phyloP scores from a whole-genome alignment of 2,888 invertebrate genomes.

The Drosophila siamana region DNA sequence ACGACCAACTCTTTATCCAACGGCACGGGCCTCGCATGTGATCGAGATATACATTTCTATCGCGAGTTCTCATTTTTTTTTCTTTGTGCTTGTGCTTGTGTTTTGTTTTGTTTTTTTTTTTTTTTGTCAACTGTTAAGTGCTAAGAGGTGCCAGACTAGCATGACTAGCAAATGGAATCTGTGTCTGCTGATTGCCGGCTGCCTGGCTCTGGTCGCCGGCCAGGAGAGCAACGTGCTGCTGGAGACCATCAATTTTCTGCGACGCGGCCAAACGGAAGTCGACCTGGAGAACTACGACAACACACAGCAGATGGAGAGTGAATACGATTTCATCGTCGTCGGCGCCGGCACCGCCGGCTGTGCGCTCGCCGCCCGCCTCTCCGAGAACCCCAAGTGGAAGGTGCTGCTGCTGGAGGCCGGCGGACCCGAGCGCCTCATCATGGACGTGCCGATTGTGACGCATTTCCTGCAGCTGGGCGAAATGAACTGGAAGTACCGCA shows the following conservation, averaged over 20 bases:
- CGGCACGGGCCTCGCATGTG: slow-evolving; percentile 68
- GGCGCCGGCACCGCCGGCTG: slow-evolving; percentile 94
- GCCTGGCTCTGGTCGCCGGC: slow-evolving; percentile 22
- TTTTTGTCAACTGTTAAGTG: slow-evolving; percentile 3
- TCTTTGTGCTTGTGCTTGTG: background rate
- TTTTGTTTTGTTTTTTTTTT: slow-evolving; percentile 4
- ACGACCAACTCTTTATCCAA: slow-evolving; percentile 5
- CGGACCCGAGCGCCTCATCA: slow-evolving; percentile 89
- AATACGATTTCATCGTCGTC: slow-evolving; percentile 92
- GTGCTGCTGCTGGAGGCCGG: slow-evolving; percentile 91
- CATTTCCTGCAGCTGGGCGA: slow-evolving; percentile 89
- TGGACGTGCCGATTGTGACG: slow-evolving; percentile 91
- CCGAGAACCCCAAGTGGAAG: slow-evolving; percentile 89
- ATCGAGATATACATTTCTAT: background rate
- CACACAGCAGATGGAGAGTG: slow-evolving; percentile 77
- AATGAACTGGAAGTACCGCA: slow-evolving; percentile 93
- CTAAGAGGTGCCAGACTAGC: slow-evolving; percentile 17
- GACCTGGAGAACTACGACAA: slow-evolving; percentile 83
- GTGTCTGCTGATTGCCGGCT: slow-evolving; percentile 27
- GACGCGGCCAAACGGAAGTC: slow-evolving; percentile 83
- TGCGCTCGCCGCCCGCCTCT: slow-evolving; percentile 90
- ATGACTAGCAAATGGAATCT: slow-evolving; percentile 28
- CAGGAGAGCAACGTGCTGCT: slow-evolving; percentile 75
- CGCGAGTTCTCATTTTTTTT: background rate
- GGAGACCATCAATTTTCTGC: slow-evolving; percentile 81